Percentiles rank a stretch among this genome's conserved stretches.
Evolutionary conservation across 2,888 invertebrate species (phyloP).

Genomic region (Cecidostiba fungosa): DNA sequence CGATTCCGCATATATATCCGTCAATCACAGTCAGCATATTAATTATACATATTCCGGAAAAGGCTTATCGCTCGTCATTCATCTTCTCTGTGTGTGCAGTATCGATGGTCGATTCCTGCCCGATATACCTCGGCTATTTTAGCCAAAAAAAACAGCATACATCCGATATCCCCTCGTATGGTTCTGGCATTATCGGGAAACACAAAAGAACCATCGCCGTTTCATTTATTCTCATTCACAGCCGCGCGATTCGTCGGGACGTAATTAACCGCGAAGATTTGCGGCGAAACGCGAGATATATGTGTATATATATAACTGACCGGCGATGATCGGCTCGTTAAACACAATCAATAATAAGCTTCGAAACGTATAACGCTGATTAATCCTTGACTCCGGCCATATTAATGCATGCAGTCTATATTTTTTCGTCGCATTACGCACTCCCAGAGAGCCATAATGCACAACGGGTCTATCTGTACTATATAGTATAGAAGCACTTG

Average conservation of each 20-base stretch:
- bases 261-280: slow-evolving; percentile 32
- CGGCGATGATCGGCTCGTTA: slow-evolving; percentile 3
- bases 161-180: background rate
- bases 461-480: background rate
- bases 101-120: background rate
- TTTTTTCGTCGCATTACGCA: background rate
- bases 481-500: slow-evolving; percentile 6
- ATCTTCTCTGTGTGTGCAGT: background rate
- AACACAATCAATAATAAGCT: background rate
- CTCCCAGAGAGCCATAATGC: background rate
- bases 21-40: background rate
- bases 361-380: too few species aligned
- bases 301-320: too few species aligned
- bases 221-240: slow-evolving; percentile 39
- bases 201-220: slow-evolving; percentile 14
- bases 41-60: background rate
- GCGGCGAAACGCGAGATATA: background rate
- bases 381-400: too few species aligned
- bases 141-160: background rate
- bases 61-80: slow-evolving; percentile 17
- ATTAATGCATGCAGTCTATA: background rate
- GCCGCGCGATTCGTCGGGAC: background rate
- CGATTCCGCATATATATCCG: background rate
- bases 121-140: background rate
- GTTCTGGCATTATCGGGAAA: background rate